Percentiles rank a stretch among this genome's conserved stretches.
These are phyloP conservation scores for Bursaphelenchus mucronatus DNA, from an alignment of 1,140 invertebrate species.

Conservation along the genomic window DNA sequence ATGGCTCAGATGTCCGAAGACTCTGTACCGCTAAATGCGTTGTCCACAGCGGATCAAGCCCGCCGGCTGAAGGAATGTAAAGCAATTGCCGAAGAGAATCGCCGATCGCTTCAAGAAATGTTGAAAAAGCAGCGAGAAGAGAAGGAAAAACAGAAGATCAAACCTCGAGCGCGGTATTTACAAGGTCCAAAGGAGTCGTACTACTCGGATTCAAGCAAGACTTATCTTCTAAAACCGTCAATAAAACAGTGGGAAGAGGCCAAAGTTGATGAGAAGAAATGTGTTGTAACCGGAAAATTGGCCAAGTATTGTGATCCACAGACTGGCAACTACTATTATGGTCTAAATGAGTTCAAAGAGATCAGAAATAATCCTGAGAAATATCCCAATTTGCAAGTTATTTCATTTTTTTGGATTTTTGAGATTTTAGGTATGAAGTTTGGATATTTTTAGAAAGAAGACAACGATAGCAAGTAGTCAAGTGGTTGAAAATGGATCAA, in stretches of 20 bases:
- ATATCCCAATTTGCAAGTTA: too few relatives aligned
- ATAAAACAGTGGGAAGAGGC: conserved; percentile 21
- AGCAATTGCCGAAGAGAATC: conserved; percentile 15
- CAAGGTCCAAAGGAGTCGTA: conserved; percentile 13
- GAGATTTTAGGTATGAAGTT: too few relatives aligned
- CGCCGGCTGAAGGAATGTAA: conserved; percentile 5
- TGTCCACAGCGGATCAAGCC: neutral
- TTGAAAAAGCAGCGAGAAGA: conserved; percentile 16
- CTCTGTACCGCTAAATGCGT: neutral
- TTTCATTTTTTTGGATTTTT: too few relatives aligned
- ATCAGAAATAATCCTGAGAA: conserved; percentile 7
- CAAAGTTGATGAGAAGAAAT: conserved; percentile 14
- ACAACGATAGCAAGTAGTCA: too few relatives aligned
- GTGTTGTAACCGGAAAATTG: conserved; percentile 33
- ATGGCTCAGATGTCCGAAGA: neutral
- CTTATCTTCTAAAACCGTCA: conserved; percentile 10
- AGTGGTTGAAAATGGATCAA: too few relatives aligned
- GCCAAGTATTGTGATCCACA: conserved; percentile 40
- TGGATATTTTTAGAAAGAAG: too few relatives aligned
- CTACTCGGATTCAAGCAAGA: conserved; percentile 9
- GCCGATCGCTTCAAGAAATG: conserved; percentile 12
- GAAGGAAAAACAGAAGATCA: conserved; percentile 19
- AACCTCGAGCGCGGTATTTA: neutral
- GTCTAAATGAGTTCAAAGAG: conserved; percentile 28
- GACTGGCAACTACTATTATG: conserved; percentile 34